Conservation (phyloP, 2,888 invertebrate genomes). For the Prosopocoilus inquinatus region DNA sequence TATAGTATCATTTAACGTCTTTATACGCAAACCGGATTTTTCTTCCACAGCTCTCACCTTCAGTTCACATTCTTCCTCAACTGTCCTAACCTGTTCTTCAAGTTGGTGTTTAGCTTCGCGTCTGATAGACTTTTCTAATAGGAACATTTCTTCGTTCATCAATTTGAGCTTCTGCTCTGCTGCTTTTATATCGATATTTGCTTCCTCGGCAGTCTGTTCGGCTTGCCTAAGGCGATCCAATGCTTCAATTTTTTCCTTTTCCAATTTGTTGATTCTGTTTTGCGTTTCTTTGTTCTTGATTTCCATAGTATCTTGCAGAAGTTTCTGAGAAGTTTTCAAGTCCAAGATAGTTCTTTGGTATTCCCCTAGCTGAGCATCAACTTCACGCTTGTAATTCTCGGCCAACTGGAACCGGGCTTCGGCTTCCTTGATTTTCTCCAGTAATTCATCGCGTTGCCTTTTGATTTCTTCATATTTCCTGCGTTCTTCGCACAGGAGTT, state of each 20-base stretch:
- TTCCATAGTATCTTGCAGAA: constrained; percentile 31
- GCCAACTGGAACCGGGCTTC: constrained; percentile 37
- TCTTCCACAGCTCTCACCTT: constrained; percentile 34
- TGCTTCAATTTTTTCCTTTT: constrained; percentile 35
- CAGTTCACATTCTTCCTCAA: constrained; percentile 35
- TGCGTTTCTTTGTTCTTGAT: constrained; percentile 39
- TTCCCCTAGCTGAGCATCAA: constrained; percentile 24
- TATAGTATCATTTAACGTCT: constrained; percentile 37
- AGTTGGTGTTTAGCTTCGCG: constrained; percentile 5
- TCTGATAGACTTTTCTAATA: constrained; percentile 4
- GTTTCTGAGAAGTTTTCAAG: constrained; percentile 33
- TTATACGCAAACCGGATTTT: constrained; percentile 33
- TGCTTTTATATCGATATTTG: constrained; percentile 33
- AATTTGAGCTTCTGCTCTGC: constrained; percentile 29
- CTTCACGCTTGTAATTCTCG: constrained; percentile 37
- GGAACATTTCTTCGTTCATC: constrained; percentile 14
- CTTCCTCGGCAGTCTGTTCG: constrained; percentile 30
- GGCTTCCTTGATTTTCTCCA: constrained; percentile 19
- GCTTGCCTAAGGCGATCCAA: constrained; percentile 7
- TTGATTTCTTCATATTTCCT: constrained; percentile 21
- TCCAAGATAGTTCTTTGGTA: constrained; percentile 22
- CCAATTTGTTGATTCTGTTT: constrained; percentile 40
- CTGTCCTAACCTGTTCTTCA: constrained; percentile 31
- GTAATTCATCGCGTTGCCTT: constrained; percentile 24
- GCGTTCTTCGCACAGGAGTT: constrained; percentile 2